phyloP scores from a whole-genome alignment of 2,113 vertebrate species.

The Grallaria varia region DNA sequence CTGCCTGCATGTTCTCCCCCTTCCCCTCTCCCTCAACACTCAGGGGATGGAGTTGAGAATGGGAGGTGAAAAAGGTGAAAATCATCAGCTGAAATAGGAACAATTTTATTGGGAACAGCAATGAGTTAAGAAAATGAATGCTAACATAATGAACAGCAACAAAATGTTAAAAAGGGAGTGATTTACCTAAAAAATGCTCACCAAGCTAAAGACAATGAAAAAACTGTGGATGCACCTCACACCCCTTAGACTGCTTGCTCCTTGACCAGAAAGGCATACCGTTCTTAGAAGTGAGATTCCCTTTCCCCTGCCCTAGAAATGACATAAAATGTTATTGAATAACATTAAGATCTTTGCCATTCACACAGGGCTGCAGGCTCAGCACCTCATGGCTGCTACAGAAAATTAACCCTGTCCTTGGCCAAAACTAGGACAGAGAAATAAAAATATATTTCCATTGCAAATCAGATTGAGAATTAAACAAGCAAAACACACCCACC shows the following conservation, averaged over 20 bases:
- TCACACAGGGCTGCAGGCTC: background rate
- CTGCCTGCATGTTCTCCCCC: fast-evolving
- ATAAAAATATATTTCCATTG: background rate
- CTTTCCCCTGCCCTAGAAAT: background rate
- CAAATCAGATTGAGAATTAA: background rate
- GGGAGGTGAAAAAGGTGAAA: background rate
- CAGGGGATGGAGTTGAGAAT: background rate
- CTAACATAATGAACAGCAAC: background rate
- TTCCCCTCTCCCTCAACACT: fast-evolving
- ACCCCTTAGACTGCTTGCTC: no score
- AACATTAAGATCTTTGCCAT: background rate
- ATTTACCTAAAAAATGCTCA: background rate
- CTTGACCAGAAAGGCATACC: background rate
- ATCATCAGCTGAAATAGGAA: background rate
- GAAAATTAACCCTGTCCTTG: background rate
- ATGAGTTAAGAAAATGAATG: background rate
- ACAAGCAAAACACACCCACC: no score
- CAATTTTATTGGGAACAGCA: background rate
- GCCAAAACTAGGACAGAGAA: background rate
- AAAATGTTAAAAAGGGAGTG: background rate
- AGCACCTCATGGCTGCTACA: background rate
- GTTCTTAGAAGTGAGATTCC: background rate
- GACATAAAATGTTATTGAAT: background rate
- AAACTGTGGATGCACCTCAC: no score
- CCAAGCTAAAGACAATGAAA: background rate